Evolutionary conservation across 2,797 vertebrate species (phyloP).

Genomic region (Diplodus sargus): DNA sequence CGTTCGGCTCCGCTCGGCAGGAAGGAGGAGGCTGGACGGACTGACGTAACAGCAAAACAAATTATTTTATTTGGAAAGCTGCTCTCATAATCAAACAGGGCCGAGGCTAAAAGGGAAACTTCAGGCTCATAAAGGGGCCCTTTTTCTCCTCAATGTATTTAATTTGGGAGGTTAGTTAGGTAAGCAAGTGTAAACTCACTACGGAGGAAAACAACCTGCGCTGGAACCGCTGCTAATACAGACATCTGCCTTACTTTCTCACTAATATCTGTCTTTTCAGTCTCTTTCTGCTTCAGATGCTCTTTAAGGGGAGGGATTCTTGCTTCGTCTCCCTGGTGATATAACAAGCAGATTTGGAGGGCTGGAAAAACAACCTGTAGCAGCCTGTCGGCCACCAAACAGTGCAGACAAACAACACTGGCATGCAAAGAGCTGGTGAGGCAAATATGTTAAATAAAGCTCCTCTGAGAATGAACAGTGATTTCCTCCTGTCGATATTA

Average conservation of each 20-base stretch:
- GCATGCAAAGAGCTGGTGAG: constrained; percentile 23
- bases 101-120: constrained; percentile 72
- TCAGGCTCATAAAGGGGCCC: constrained; percentile 74
- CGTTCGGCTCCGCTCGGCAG: constrained; percentile 23
- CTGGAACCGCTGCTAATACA: constrained; percentile 39
- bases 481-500: constrained; percentile 38
- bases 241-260: not conserved
- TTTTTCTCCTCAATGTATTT: constrained; percentile 72
- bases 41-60: constrained; percentile 81
- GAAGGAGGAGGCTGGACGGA: constrained; percentile 28
- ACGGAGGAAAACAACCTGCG: constrained; percentile 69
- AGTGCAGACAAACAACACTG: constrained; percentile 45
- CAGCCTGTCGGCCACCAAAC: constrained; percentile 42
- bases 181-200: constrained; percentile 72
- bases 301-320: constrained; percentile 50
- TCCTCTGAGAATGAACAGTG: constrained; percentile 22
- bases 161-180: constrained; percentile 76
- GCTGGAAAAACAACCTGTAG: constrained; percentile 64
- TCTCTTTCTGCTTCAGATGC: not conserved
- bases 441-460: not conserved
- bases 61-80: constrained; percentile 85
- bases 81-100: constrained; percentile 78
- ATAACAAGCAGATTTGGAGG: constrained; percentile 61
- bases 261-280: not conserved
- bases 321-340: constrained; percentile 55